Evolutionary conservation across 2,888 invertebrate genomes (phyloP), one percentile per base, ranked within the genome.

Genomic region (Heliconius charithonia): DNA sequence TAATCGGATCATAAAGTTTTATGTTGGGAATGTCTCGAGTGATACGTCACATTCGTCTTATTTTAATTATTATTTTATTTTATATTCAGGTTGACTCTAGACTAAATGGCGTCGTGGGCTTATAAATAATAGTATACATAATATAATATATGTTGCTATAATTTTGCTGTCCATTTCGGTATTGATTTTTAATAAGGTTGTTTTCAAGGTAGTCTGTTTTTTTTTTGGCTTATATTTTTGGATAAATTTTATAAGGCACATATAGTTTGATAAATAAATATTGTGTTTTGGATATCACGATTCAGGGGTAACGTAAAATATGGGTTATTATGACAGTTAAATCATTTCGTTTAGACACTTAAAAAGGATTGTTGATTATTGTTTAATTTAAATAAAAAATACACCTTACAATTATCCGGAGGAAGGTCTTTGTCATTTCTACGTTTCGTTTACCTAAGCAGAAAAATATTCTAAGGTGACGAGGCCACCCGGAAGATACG

Each of bases 1-100:
- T 72, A 59, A 32, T 72, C 74, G 74, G 74, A 29, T 74, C 74
- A 74, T 74, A 74, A 74, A 74, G 22, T 74, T 74, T 74, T 74
- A 74, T 74, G 63, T 56, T 72, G 71, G 32, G 71, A 72, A 72
- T 56, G 56, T 72, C 56, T 29, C 29, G 27, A 72, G 56, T 29
- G 22, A 56, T 4, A 71, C 56, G 10, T 63, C 41, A 62, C 41
- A 45, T 74, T 74, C 22, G 41, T 41, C 41, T 65, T 63, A 13
- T 65, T 65, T 63, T 41, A 65, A 41, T 65, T 62, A 74, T 74
- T 74, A 45, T 65, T 65, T 63, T 12, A 63, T 45, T 12, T 22
- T 19, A 41, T 22, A 63, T 74, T 63, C 73, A 63, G 25, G 22
- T 74, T 22, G 62, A 13, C 27, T 32, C 74, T 62, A 74, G 74